Conservation (phyloP, 2,888 invertebrate species). For the Cepaea hortensis region DNA sequence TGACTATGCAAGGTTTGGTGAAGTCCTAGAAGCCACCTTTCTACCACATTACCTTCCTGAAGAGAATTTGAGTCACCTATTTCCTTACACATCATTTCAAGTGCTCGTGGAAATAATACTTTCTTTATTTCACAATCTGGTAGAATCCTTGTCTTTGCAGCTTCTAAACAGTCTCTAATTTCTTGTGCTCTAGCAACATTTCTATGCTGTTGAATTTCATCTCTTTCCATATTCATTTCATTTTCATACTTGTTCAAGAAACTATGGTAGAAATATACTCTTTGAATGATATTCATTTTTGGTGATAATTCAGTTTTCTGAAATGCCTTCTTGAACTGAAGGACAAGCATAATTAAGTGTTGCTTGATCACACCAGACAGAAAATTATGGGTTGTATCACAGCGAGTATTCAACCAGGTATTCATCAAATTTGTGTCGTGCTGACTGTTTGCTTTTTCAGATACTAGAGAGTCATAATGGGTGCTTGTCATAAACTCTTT, state of each 20-base stretch:
- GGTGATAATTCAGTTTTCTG: too few relatives aligned
- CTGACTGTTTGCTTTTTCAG: neutral
- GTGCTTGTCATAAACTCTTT: slow-evolving; percentile 50
- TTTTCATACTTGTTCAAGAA: neutral
- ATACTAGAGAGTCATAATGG: slow-evolving; percentile 50
- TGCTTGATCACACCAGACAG: too few relatives aligned
- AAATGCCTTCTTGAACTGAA: too few relatives aligned
- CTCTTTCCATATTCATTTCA: neutral
- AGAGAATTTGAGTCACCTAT: neutral
- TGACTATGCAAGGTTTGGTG: slow-evolving; percentile 12
- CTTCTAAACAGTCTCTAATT: neutral
- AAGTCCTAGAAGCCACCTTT: slow-evolving; percentile 5
- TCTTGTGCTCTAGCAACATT: neutral
- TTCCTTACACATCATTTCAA: neutral
- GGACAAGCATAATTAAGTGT: too few relatives aligned
- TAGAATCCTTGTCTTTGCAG: neutral
- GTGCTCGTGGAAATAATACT: neutral
- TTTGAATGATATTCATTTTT: slow-evolving; percentile 10
- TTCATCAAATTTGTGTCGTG: too few relatives aligned
- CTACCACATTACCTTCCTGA: neutral
- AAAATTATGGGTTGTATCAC: too few relatives aligned
- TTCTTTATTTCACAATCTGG: neutral
- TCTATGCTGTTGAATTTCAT: neutral
- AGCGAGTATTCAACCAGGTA: too few relatives aligned
- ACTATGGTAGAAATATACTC: slow-evolving; percentile 4